Evolutionary conservation across 2,797 vertebrate species (phyloP).

Genomic region (Gallinago solitaria): DNA sequence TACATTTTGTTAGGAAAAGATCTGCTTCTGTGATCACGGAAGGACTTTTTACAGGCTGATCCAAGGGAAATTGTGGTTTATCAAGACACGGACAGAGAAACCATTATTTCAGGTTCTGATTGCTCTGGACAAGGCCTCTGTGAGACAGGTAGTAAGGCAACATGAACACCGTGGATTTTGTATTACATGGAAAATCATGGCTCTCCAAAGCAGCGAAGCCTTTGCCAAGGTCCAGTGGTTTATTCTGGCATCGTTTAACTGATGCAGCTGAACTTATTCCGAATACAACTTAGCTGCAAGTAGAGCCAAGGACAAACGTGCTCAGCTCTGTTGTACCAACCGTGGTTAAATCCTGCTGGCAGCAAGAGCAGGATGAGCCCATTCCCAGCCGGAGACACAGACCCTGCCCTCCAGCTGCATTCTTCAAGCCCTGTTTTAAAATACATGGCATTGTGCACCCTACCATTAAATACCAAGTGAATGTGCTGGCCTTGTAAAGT

Average conservation of each 20-base stretch:
- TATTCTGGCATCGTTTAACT: not conserved
- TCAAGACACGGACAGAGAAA: not conserved
- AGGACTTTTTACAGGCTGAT: not conserved
- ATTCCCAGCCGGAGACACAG: not conserved
- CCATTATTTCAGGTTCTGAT: not conserved
- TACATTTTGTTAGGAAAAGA: not conserved
- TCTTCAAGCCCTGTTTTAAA: not conserved
- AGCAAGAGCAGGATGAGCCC: not conserved
- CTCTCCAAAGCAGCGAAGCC: not conserved
- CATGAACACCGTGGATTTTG: not conserved
- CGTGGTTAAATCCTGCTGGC: not conserved
- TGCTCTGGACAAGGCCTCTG: not conserved
- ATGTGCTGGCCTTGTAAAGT: not conserved
- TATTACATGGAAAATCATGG: not conserved
- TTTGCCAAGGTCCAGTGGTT: constrained; percentile 37
- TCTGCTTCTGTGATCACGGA: constrained; percentile 20
- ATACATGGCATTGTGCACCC: accelerated
- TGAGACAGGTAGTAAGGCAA: not conserved
- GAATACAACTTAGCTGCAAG: not conserved
- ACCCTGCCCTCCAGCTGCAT: not conserved
- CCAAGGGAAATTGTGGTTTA: not conserved
- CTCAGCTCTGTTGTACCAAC: not conserved
- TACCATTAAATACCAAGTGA: not conserved
- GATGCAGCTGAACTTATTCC: not conserved
- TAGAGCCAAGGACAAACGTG: not conserved